Evolutionary conservation across 2,797 vertebrate species (phyloP).

Genomic region (Odontamblyopus lacepedii): DNA sequence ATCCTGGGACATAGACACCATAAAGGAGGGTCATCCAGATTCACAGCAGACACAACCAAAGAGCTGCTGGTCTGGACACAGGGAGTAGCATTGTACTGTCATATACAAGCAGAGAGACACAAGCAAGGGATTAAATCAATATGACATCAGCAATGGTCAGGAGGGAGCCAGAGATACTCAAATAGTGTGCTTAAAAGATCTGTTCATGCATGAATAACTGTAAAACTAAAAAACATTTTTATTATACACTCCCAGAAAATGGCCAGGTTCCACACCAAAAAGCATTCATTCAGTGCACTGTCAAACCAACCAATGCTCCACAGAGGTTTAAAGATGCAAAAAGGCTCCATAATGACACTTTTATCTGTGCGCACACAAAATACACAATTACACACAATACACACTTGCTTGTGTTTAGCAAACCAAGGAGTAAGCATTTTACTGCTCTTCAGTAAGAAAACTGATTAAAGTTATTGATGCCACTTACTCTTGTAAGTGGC

Average conservation of each 20-base stretch:
- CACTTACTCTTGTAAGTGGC: neutral
- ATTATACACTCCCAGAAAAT: neutral
- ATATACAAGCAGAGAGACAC: constrained; percentile 19
- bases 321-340: neutral
- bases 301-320: neutral
- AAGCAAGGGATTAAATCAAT: constrained; percentile 31
- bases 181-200: neutral
- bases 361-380: neutral
- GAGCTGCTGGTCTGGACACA: constrained; percentile 8
- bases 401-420: neutral
- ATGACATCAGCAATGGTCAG: constrained; percentile 8
- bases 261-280: neutral
- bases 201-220: neutral
- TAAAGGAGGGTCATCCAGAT: constrained; percentile 48
- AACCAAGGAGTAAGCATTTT: neutral
- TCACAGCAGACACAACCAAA: constrained; percentile 32
- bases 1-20: constrained; percentile 57
- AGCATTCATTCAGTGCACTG: neutral
- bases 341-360: neutral
- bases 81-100: neutral
- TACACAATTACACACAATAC: neutral
- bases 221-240: neutral
- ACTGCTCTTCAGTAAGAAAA: constrained; percentile 23
- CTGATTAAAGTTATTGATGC: constrained; percentile 15
- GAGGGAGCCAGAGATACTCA: neutral